Base-by-base conservation (phyloP, 2,113 vertebrate species). In the Nettapus auritus region DNA sequence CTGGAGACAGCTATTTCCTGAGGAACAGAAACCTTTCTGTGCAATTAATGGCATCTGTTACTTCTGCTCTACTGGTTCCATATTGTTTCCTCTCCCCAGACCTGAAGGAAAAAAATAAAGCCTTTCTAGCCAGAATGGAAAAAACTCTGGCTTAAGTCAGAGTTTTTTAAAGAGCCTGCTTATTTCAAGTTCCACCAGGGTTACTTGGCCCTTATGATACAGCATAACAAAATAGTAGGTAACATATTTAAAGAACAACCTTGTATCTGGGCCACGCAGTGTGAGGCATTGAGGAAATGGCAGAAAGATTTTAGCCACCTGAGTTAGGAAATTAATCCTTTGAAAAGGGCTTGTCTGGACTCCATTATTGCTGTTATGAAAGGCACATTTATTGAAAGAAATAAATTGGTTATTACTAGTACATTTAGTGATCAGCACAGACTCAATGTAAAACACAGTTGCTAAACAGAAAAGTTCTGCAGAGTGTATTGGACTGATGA, bases 11-110 rank as follows among this genome's bases (percentile, higher is more conserved):
- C 29, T 86, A 19, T 94, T 86, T 96, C 75, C 85, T 77, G 62
- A 93, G 85, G 62, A 88, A 88, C 8, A 64, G 62, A 95, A 94
- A 56, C 55, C 33, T 68, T 89, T 90, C 76, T 29, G 5, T 86
- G 57, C 50, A 63, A 82, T 82, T 90, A 86, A 88, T 69, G n/a
- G 42, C 34, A 89, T 83, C 66, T 88, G 44, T 88, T 95, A 66
- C 78, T 94, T 97, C 92, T 90, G 91, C 88, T 92, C 71, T 91
- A 57, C 71, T 90, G 52, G 29, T 92, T 93, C 57, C 23, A 52
- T 88, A 92, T 75, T 91, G 36, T 66, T 94, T 82, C 50, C 18
- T 63, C 57, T 76, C 20, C 13, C 5, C 7, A 69, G 33, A 94
- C 22, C n/a, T 53, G 28, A 75, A 90, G 50, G 36, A 81, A 40